Conservation (phyloP, 2,113 vertebrate species). For the Chrysemys picta region DNA sequence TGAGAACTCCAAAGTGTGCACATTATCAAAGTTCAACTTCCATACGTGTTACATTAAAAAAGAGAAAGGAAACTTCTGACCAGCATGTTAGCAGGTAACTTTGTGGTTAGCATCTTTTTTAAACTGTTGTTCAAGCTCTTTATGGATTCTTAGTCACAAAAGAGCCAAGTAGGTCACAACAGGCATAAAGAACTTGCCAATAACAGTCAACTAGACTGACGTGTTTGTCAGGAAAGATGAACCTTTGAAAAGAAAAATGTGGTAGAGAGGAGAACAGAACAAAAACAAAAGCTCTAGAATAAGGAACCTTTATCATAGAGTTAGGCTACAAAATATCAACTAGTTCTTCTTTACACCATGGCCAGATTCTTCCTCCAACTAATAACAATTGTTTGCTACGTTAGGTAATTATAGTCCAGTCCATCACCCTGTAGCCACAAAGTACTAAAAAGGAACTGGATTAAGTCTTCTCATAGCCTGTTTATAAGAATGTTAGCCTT, state of each 20-base stretch:
- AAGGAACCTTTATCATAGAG: background rate
- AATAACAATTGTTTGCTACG: background rate
- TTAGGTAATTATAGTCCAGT: background rate
- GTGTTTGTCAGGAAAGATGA: background rate
- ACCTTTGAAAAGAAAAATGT: background rate
- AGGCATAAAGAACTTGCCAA: constrained; percentile 9
- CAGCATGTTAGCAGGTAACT: background rate
- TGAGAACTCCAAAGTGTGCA: background rate
- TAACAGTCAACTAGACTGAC: background rate
- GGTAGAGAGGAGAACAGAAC: background rate
- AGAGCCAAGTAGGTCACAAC: constrained; percentile 4
- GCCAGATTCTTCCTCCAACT: background rate
- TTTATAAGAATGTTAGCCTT: background rate
- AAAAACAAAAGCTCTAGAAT: background rate
- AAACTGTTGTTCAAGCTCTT: background rate
- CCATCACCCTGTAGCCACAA: background rate
- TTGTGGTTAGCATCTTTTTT: background rate
- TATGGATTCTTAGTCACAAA: background rate
- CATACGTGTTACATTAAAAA: background rate
- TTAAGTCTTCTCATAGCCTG: background rate
- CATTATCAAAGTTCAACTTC: background rate
- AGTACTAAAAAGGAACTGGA: background rate
- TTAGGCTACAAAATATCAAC: background rate
- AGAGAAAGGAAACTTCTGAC: background rate
- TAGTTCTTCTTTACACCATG: background rate